Conservation (phyloP, 2,797 vertebrate species). For the Borostomias antarcticus region DNA sequence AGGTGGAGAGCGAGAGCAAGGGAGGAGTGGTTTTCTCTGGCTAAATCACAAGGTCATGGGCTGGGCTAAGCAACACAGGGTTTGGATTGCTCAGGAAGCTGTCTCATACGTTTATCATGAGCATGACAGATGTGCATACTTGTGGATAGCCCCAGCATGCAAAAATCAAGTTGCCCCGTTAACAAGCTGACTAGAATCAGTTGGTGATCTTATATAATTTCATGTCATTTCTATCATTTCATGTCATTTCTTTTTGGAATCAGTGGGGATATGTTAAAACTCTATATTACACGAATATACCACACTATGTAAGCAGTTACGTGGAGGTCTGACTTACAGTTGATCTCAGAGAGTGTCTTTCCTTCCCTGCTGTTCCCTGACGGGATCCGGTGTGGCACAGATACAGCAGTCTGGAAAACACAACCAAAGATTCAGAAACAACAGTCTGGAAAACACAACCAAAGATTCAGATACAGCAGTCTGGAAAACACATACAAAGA, state of each 20-base stretch:
- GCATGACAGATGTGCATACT: conserved; percentile 6
- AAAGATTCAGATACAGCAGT: no score
- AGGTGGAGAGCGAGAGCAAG: neutral
- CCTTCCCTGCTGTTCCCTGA: conserved; percentile 85
- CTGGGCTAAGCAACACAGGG: neutral
- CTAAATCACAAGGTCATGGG: neutral
- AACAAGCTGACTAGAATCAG: neutral
- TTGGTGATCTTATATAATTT: no score
- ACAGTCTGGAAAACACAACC: conserved; percentile 51
- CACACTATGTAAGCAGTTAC: no score
- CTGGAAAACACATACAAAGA: conserved; percentile 50
- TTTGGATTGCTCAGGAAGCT: neutral
- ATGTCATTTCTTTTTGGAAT: no score
- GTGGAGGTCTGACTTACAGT: conserved; percentile 87
- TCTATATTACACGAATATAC: no score
- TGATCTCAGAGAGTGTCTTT: conserved; percentile 88
- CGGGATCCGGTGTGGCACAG: conserved; percentile 85
- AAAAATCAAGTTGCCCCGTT: neutral
- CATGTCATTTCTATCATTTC: no score
- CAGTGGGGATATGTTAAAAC: no score
- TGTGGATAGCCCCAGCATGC: neutral
- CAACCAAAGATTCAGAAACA: neutral
- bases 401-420: conserved; percentile 71
- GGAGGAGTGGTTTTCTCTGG: neutral
- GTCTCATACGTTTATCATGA: conserved; percentile 7